phyloP scores from a whole-genome alignment of 2,888 invertebrate species.

The Lagria hirta region DNA sequence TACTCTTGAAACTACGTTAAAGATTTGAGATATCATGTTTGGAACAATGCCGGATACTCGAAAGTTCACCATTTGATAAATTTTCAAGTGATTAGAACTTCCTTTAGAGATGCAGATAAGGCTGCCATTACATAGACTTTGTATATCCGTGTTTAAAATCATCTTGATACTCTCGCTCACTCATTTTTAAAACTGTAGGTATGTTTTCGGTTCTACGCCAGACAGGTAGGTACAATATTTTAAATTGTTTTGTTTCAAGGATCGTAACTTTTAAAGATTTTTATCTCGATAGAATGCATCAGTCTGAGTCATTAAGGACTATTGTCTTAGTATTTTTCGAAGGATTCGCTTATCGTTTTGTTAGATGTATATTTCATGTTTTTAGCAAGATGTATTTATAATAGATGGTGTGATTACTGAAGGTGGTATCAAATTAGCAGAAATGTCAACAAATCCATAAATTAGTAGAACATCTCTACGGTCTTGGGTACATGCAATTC shows the following conservation, averaged over 20 bases:
- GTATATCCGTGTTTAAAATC: constrained; percentile 29
- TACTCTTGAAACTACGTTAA: constrained; percentile 28
- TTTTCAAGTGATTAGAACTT: constrained; percentile 46
- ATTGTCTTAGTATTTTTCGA: too few relatives aligned
- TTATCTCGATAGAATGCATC: constrained; percentile 43
- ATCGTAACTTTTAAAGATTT: constrained; percentile 25
- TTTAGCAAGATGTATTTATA: constrained; percentile 18
- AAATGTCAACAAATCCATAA: constrained; percentile 24
- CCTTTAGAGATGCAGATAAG: constrained; percentile 46
- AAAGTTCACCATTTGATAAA: constrained; percentile 46
- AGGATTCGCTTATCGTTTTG: too few relatives aligned
- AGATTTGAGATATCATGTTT: constrained; percentile 34
- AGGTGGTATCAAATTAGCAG: constrained; percentile 21
- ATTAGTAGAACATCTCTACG: constrained; percentile 16
- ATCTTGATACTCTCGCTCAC: constrained; percentile 22
- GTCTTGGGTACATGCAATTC: constrained; percentile 17
- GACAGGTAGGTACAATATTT: constrained; percentile 25
- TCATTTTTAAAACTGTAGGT: constrained; percentile 8
- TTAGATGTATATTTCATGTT: too few relatives aligned
- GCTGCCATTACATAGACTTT: constrained; percentile 27
- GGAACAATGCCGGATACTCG: constrained; percentile 43
- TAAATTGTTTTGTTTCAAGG: constrained; percentile 31
- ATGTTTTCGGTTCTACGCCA: too few relatives aligned
- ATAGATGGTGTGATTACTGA: constrained; percentile 14
- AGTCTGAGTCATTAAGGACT: constrained; percentile 47